Conservation (phyloP, 2,797 vertebrate species). For the Parauchenoglanis ngamensis region DNA sequence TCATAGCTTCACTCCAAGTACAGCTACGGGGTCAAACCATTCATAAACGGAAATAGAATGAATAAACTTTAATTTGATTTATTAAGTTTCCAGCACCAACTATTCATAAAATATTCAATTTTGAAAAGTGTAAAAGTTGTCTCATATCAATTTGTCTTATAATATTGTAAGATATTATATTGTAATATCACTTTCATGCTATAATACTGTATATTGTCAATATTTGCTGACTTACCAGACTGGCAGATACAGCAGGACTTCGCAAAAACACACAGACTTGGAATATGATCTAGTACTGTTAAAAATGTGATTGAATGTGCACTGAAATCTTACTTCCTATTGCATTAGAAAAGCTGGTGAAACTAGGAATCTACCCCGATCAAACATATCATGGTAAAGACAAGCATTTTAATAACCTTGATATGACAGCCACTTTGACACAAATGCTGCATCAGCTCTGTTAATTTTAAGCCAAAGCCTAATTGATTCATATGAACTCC, state of each 20-base stretch:
- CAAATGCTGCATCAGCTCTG: conserved; percentile 33
- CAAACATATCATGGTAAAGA: background rate
- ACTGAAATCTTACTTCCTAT: background rate
- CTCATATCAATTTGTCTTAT: too few relatives aligned
- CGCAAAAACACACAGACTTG: background rate
- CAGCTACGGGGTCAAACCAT: too few relatives aligned
- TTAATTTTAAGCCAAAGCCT: conserved; percentile 71
- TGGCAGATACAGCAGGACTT: background rate
- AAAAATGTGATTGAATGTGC: background rate
- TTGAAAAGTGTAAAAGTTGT: too few relatives aligned
- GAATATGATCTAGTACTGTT: background rate
- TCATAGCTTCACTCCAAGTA: too few relatives aligned
- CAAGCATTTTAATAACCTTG: background rate
- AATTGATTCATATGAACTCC: conserved; percentile 72
- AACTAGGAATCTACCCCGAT: background rate
- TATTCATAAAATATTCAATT: too few relatives aligned
- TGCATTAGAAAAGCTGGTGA: background rate
- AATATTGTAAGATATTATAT: too few relatives aligned
- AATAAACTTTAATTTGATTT: too few relatives aligned
- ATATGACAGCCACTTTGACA: conserved; percentile 5
- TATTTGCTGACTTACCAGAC: background rate
- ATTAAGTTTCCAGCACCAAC: too few relatives aligned
- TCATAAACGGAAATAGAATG: too few relatives aligned
- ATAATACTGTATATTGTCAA: background rate
- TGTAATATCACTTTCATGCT: background rate